Conservation (phyloP, 2,888 invertebrate genomes). For the Papilio demoleus region DNA sequence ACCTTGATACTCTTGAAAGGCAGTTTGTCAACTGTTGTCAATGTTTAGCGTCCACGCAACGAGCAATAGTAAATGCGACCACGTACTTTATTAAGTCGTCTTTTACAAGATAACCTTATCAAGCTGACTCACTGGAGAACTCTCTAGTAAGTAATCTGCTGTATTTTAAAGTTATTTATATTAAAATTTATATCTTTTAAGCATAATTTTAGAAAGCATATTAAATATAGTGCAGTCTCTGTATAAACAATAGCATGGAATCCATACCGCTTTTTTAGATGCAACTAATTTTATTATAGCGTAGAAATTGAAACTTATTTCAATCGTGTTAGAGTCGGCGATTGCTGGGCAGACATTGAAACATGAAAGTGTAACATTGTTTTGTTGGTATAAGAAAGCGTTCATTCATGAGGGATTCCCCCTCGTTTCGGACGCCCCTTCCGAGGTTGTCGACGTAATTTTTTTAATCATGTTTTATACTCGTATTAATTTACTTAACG, state of each 20-base stretch:
- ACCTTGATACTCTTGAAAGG: not conserved
- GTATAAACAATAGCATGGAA: conserved; percentile 10
- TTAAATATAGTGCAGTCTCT: conserved; percentile 5
- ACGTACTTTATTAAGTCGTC: no score
- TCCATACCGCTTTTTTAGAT: conserved; percentile 27
- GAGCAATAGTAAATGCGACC: no score
- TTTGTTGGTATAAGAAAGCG: conserved; percentile 62
- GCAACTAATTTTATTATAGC: conserved; percentile 1
- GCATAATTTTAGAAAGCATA: conserved; percentile 1
- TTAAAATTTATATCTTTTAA: not conserved
- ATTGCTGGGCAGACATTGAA: conserved; percentile 41
- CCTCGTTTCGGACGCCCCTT: conserved; percentile 60
- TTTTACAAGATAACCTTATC: no score
- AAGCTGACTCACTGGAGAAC: no score
- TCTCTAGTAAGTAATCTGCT: no score
- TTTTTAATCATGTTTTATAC: conserved; percentile 83
- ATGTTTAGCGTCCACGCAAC: no score
- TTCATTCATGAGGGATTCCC: conserved; percentile 73
- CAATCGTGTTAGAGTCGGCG: conserved; percentile 47
- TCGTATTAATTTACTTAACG: conserved; percentile 83
- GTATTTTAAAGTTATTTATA: no score
- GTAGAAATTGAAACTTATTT: conserved; percentile 18
- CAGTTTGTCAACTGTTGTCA: no score
- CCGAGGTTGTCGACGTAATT: conserved; percentile 74
- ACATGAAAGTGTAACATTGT: conserved; percentile 46